Evolutionary conservation across 2,797 vertebrate species (phyloP).

Genomic region (Liasis olivaceus): DNA sequence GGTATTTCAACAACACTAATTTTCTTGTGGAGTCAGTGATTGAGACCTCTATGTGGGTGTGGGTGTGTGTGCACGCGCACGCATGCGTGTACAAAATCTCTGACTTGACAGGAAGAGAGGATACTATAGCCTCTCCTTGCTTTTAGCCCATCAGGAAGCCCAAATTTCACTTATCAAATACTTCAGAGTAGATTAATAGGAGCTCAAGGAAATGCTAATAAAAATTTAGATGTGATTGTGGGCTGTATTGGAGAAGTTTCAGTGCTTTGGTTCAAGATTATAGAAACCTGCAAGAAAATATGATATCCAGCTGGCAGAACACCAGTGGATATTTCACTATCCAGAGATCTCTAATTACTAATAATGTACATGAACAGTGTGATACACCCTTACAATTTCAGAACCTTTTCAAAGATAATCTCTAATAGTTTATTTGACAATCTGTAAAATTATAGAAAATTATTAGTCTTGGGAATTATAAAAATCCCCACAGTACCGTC

Average conservation of each 20-base stretch:
- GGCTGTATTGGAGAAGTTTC: slow-evolving; percentile 68
- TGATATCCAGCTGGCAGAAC: slow-evolving; percentile 70
- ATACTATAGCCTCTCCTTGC: slow-evolving; percentile 57
- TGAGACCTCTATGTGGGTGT: neutral
- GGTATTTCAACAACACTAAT: neutral
- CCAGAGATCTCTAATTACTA: slow-evolving; percentile 82
- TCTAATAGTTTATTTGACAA: slow-evolving; percentile 86
- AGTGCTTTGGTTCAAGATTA: slow-evolving; percentile 73
- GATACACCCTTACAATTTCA: slow-evolving; percentile 81
- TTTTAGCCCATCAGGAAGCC: slow-evolving; percentile 63
- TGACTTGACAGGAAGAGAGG: slow-evolving; percentile 47
- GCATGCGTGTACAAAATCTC: slow-evolving; percentile 4
- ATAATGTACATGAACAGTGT: slow-evolving; percentile 80
- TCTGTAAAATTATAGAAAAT: slow-evolving; percentile 85
- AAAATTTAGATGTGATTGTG: slow-evolving; percentile 66
- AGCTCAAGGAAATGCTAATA: slow-evolving; percentile 72
- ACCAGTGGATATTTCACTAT: slow-evolving; percentile 75
- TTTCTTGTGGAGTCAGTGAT: too few relatives aligned
- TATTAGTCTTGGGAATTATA: slow-evolving; percentile 83
- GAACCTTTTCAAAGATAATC: slow-evolving; percentile 84
- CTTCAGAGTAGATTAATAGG: slow-evolving; percentile 68
- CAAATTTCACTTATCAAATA: slow-evolving; percentile 64
- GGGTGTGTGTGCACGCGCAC: neutral
- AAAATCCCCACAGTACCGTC: slow-evolving; percentile 80
- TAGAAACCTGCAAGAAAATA: slow-evolving; percentile 72